Evolutionary conservation across 1,140 invertebrate species (phyloP), one percentile per base, ranked within the genome.

Genomic region (Drosophila setifemur): DNA sequence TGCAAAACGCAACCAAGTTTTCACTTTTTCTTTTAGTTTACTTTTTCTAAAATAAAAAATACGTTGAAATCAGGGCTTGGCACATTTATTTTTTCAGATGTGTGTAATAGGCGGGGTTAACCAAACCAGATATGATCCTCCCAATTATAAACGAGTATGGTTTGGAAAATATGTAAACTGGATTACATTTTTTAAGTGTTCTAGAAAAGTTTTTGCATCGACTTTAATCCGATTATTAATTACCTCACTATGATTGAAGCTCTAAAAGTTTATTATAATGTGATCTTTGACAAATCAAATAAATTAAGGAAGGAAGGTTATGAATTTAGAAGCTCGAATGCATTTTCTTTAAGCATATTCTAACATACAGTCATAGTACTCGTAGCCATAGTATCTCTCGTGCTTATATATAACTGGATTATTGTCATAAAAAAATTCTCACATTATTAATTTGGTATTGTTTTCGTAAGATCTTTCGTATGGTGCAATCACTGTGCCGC

Each of bases 351-450:
- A n/a, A n/a, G n/a, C n/a, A n/a, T n/a, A n/a, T n/a, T n/a, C n/a
- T n/a, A n/a, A n/a, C n/a, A n/a, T n/a, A n/a, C n/a, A 4, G 11
- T n/a, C 31, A 5, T 33, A 14, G 14, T 14, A 33, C 8, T 1
- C 11, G 2, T 0, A 37, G 33, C 7, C 8, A 37, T 5, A 21
- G 52, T 47, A 49, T 43, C 57, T 11, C 42, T 50, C 45, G 29
- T 54, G 31, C n/a, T 21, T 21, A n/a, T 16, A 23, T 29, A 16
- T 23, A 45, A 49, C 19, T 64, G 49, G 19, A 66, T 49, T 47
- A 35, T 29, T 60, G 78, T 82, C 64, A 79, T 60, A 71, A 85
- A 85, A 75, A 86, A 86, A 79, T 86, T 85, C 79, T 86, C 79
- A 85, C 79, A 86, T 85, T 79, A 71, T 63, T 68, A 72, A 86